These are phyloP conservation scores for Isurus oxyrinchus DNA, from an alignment of 2,113 vertebrate species.

Conservation along the genomic window DNA sequence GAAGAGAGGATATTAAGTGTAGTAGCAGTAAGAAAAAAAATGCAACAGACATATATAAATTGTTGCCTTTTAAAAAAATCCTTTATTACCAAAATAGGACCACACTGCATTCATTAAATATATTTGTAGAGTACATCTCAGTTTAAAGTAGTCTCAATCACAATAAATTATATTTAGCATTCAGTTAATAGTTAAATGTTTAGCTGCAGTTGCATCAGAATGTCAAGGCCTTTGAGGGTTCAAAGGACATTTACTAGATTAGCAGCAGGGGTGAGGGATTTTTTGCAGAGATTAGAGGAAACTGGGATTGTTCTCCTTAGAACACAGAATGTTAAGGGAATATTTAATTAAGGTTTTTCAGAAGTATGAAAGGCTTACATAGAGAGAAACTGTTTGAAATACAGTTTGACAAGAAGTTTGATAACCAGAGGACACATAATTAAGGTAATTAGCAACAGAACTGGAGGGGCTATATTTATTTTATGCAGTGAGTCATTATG, in stretches of 20 bases:
- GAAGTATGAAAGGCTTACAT: not conserved
- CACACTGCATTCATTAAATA: conserved; percentile 28
- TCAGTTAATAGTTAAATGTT: not conserved
- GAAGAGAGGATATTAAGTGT: not conserved
- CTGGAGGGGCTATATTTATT: not conserved
- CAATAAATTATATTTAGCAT: conserved; percentile 25
- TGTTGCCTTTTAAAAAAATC: not conserved
- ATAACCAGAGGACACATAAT: not conserved
- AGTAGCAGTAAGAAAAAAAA: not conserved
- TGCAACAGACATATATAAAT: not conserved
- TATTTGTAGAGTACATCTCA: not conserved
- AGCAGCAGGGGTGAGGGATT: not conserved
- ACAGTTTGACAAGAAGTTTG: not conserved
- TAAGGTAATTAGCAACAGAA: not conserved
- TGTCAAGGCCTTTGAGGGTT: not conserved
- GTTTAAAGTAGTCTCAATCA: not conserved
- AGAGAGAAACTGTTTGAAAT: not conserved
- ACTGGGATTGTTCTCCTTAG: not conserved
- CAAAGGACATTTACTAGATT: not conserved
- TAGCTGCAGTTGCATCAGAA: not conserved
- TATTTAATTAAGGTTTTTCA: not conserved
- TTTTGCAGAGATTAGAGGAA: not conserved
- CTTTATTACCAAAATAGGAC: conserved; percentile 34
- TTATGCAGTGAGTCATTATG: not conserved
- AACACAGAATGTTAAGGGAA: not conserved